A percentile compares a stretch with the other conserved stretches of the same genome.
These are phyloP conservation scores for Tenthredo notha DNA, from an alignment of 2,888 invertebrate species.

Conservation along the genomic window DNA sequence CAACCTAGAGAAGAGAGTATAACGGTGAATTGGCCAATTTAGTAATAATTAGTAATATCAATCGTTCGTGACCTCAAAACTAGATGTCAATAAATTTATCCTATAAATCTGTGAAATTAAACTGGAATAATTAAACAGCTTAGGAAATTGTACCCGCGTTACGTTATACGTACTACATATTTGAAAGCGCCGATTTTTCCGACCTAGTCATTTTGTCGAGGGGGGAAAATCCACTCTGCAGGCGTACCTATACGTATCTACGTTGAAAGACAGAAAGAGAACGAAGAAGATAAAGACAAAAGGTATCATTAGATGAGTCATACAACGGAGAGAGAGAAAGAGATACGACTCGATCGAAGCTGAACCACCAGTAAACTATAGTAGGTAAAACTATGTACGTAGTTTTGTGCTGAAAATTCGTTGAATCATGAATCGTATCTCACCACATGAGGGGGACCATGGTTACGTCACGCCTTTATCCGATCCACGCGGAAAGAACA, in stretches of 20 bases:
- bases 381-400: background rate
- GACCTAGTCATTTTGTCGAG: background rate
- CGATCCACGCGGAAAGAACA: conserved; percentile 16
- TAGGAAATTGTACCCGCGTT: background rate
- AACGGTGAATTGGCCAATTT: conserved; percentile 1
- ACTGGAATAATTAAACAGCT: background rate
- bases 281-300: conserved; percentile 14
- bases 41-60: conserved; percentile 4
- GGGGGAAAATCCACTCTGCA: conserved; percentile 16
- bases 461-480: conserved; percentile 33
- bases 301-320: conserved; percentile 49
- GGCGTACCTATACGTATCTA: conserved; percentile 1
- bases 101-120: background rate
- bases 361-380: background rate
- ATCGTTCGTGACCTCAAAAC: background rate
- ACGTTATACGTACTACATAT: background rate
- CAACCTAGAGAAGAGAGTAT: background rate
- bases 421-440: background rate
- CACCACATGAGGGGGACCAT: background rate
- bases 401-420: conserved; percentile 12
- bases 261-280: background rate
- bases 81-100: background rate
- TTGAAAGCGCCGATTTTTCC: conserved; percentile 11
- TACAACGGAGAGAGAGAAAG: conserved; percentile 10
- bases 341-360: conserved; percentile 27